Percentiles rank a stretch among this genome's conserved stretches.
Conservation (phyloP, 2,888 invertebrate genomes). For the Leistus spinibarbis region DNA sequence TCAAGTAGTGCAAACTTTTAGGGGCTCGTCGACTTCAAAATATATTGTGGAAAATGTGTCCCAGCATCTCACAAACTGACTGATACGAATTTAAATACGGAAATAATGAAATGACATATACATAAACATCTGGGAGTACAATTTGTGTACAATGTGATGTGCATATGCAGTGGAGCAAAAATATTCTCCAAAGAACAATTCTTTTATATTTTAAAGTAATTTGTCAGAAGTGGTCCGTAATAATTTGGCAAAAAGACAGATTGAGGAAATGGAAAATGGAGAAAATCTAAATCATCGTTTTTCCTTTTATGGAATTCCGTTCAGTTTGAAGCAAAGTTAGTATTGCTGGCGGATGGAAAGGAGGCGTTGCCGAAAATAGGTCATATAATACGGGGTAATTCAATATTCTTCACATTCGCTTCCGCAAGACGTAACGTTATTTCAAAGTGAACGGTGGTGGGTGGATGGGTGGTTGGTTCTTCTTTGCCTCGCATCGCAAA, state of each 20-base stretch:
- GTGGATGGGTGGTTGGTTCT: no score
- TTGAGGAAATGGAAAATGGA: not conserved
- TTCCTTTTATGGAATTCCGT: not conserved
- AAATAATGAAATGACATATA: no score
- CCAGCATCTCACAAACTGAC: no score
- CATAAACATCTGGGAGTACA: no score
- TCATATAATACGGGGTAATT: conserved; percentile 9
- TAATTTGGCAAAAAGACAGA: not conserved
- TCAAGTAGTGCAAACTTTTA: no score
- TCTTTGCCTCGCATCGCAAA: not conserved
- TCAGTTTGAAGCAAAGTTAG: not conserved
- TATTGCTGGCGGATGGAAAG: not conserved
- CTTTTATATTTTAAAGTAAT: no score
- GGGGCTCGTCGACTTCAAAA: no score
- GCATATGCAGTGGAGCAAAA: no score
- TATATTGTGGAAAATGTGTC: no score
- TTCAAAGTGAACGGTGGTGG: not conserved
- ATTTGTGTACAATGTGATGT: no score
- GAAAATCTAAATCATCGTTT: not conserved
- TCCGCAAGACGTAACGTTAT: conserved; percentile 1
- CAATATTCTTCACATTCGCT: conserved; percentile 6
- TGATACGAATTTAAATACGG: no score
- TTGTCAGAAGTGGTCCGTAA: not conserved
- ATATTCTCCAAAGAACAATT: no score
- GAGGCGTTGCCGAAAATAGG: not conserved